Percentiles rank a stretch among this genome's conserved stretches.
phyloP scores from a whole-genome alignment of 2,797 vertebrate species.

The Hyperoplus lanceolatus region DNA sequence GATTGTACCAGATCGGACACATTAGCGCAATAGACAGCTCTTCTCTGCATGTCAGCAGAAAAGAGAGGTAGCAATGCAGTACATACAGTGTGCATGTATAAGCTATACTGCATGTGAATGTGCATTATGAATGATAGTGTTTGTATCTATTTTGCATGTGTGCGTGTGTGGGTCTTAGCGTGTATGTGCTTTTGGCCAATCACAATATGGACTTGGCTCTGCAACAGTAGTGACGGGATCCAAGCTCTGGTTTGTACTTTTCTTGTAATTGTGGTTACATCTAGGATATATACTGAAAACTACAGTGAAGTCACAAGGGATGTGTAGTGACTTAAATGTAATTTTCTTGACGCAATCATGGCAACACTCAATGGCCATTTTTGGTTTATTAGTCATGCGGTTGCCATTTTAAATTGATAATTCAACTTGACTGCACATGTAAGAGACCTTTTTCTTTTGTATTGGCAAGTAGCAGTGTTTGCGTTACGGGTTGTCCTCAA shows the following conservation, averaged over 20 bases:
- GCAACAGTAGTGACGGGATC: constrained; percentile 28
- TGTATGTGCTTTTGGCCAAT: constrained; percentile 3
- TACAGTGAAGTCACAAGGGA: neutral
- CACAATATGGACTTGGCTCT: constrained; percentile 36
- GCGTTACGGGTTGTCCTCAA: neutral
- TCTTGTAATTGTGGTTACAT: constrained; percentile 24
- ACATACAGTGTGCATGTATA: neutral
- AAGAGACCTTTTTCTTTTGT: neutral
- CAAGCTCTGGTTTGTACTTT: neutral
- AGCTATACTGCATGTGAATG: neutral
- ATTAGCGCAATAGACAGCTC: constrained; percentile 61
- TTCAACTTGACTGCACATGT: neutral
- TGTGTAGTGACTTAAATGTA: neutral
- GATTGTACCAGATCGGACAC: constrained; percentile 63
- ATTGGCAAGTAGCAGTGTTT: neutral
- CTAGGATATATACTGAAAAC: neutral
- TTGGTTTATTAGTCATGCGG: neutral
- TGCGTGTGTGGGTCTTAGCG: constrained; percentile 11
- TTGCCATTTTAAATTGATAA: neutral
- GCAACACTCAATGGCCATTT: neutral
- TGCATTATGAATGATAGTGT: neutral
- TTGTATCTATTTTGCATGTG: neutral
- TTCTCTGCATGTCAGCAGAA: constrained; percentile 28
- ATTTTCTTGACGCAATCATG: constrained; percentile 5
- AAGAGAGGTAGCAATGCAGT: constrained; percentile 13